phyloP scores from a whole-genome alignment of 2,888 invertebrate species.

The Cotesia congregata region DNA sequence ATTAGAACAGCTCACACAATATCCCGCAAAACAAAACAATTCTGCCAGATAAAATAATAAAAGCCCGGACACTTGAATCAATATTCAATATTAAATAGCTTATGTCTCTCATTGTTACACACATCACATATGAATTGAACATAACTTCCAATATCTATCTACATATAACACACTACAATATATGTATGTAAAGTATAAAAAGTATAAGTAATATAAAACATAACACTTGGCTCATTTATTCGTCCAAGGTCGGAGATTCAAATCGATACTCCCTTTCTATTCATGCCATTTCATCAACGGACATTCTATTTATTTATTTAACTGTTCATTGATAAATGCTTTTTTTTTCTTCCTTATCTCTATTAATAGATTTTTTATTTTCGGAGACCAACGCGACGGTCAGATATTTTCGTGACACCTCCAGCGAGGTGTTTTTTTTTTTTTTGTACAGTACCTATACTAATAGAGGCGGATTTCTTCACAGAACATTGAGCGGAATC shows the following conservation, averaged over 20 bases:
- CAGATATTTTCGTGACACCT: background rate
- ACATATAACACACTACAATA: background rate
- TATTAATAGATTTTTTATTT: background rate
- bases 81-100: background rate
- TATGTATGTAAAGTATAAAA: background rate
- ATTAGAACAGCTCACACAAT: too few species aligned
- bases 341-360: too few species aligned
- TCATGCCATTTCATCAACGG: background rate
- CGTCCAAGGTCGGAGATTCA: background rate
- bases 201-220: background rate
- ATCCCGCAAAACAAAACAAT: too few species aligned
- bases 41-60: background rate
- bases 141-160: too few species aligned
- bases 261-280: background rate
- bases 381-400: background rate
- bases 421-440: background rate
- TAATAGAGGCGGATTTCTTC: background rate
- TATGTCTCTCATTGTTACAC: background rate
- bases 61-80: background rate
- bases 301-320: background rate
- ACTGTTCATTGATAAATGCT: background rate
- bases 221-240: background rate
- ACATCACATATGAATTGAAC: background rate
- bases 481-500: background rate
- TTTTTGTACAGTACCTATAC: background rate